Evolutionary conservation across 2,888 invertebrate species (phyloP).

Genomic region (Nomada ruficornis): DNA sequence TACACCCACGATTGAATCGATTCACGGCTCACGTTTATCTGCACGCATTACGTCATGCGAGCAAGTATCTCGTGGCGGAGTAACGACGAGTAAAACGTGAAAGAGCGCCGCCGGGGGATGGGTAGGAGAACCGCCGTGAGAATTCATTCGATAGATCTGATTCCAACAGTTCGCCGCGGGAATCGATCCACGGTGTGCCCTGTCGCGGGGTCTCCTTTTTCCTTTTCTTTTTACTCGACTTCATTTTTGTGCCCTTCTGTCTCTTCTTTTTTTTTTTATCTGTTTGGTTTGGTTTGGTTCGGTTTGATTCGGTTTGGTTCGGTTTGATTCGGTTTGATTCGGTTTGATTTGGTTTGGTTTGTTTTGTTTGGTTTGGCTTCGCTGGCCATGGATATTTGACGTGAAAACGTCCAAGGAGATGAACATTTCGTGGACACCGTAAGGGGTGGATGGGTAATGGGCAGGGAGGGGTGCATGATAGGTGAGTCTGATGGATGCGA

Average conservation of each 20-base stretch:
- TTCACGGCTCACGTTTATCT: constrained; percentile 56
- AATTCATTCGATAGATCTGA: constrained; percentile 44
- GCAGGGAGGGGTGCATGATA: not conserved
- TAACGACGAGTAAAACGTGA: constrained; percentile 44
- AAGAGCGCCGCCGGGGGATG: constrained; percentile 29
- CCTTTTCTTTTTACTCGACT: not conserved
- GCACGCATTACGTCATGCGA: constrained; percentile 67
- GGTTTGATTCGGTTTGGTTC: not conserved
- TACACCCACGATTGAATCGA: constrained; percentile 49
- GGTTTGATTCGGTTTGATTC: too few species aligned
- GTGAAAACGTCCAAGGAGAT: not conserved
- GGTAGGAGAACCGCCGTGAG: constrained; percentile 36
- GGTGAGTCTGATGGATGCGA: not conserved
- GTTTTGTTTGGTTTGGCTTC: not conserved
- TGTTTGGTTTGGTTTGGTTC: not conserved
- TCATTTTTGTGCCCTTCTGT: not conserved
- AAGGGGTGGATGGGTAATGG: not conserved
- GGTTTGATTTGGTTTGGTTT: too few species aligned
- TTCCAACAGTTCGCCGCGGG: constrained; percentile 31
- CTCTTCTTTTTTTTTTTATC: not conserved
- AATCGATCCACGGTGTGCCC: constrained; percentile 23
- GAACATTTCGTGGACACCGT: not conserved
- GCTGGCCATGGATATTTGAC: not conserved
- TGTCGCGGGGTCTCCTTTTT: not conserved
- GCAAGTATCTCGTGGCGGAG: constrained; percentile 38